Evolutionary conservation across 2,888 invertebrate species (phyloP).

Genomic region (Diogma glabrata): DNA sequence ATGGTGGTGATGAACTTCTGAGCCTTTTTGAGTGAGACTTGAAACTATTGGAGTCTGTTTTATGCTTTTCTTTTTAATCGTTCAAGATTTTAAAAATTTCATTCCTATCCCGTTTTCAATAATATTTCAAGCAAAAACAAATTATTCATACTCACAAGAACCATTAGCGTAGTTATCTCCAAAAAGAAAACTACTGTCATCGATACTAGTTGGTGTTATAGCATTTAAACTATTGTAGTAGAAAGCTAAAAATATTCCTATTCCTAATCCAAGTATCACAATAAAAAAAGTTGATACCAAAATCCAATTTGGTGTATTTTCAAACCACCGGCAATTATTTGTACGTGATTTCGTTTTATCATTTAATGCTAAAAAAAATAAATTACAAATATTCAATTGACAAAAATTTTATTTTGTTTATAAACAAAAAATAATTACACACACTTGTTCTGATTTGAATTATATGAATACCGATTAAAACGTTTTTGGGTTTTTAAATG

Average conservation of each 20-base stretch:
- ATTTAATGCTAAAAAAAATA: background rate
- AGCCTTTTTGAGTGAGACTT: no score
- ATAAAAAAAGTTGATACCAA: constrained; percentile 1
- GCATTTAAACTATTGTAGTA: background rate
- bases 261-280: constrained; percentile 23
- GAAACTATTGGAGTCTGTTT: no score
- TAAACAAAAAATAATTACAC: background rate
- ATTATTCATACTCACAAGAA: constrained; percentile 30
- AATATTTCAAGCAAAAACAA: constrained; percentile 16
- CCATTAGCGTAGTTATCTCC: constrained; percentile 33
- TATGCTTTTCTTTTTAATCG: background rate
- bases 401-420: no score
- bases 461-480: background rate
- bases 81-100: background rate
- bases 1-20: no score
- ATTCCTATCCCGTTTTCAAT: constrained; percentile 7
- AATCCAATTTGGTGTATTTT: constrained; percentile 6
- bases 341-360: background rate
- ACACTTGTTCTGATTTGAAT: background rate
- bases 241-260: constrained; percentile 24
- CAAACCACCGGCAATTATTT: background rate
- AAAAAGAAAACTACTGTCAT: constrained; percentile 23
- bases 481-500: background rate
- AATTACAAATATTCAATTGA: no score
- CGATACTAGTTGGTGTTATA: background rate